Conservation (phyloP, 2,888 invertebrate genomes). For the Piscicola geometra region DNA sequence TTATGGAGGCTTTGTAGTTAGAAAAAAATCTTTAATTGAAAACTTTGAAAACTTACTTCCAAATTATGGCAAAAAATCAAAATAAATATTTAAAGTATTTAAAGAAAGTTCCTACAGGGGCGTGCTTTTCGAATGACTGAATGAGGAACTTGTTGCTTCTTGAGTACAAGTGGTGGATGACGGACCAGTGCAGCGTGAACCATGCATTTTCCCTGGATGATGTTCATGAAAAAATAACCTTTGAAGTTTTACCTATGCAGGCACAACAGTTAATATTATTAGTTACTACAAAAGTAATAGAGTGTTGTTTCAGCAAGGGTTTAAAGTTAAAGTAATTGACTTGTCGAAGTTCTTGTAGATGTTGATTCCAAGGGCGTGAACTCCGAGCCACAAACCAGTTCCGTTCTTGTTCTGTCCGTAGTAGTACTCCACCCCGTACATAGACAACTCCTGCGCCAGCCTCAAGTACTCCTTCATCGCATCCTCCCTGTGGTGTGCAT, state of each 20-base stretch:
- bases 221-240: too few species aligned
- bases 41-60: neutral
- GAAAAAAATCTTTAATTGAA: too few species aligned
- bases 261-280: too few species aligned
- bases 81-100: too few species aligned
- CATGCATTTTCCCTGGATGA: neutral
- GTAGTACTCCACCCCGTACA: conserved; percentile 12
- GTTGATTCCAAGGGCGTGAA: neutral
- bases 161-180: conserved; percentile 1
- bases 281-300: too few species aligned
- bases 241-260: too few species aligned
- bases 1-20: too few species aligned
- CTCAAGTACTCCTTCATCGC: conserved; percentile 2
- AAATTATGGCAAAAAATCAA: neutral
- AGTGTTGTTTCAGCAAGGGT: too few species aligned
- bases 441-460: neutral
- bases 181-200: neutral
- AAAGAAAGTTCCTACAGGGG: neutral
- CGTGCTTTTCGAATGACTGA: neutral
- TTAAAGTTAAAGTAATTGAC: neutral
- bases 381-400: neutral
- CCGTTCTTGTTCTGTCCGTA: neutral
- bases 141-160: neutral
- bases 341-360: conserved; percentile 6
- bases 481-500: neutral